Evolutionary conservation across 1,140 invertebrate genomes (phyloP), one percentile per base, ranked within the genome.

Genomic region (Gerris buenoi): DNA sequence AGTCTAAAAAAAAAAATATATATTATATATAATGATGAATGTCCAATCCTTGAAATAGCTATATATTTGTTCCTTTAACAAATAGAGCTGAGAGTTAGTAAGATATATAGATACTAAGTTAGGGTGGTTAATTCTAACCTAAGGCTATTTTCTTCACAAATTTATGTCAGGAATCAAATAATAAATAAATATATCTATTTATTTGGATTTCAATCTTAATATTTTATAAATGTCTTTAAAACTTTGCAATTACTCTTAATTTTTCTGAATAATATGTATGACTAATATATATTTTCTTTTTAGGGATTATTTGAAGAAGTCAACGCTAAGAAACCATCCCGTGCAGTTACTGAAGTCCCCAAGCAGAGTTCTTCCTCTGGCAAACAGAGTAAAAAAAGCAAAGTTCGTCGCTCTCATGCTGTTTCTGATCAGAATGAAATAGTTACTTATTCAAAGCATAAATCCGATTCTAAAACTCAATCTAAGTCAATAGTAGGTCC

Each of bases 361-460:
- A 60, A 60, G 23, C 58, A 60, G 23, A 25, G 58, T 25, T 60
- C 58, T 60, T 15, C 15, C 15, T 60, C 58, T 60, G 58, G 58
- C 15, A 60, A 60, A 22, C 23, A 10, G 5, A 25, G 22, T 60
- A 60, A 60, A 22, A 60, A 60, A 25, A 60, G 23, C 23, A 60
- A 60, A 60, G 58, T 60, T 60, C 58, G 58, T 60, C 58, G 58
- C 22, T 60, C 58, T 22, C 58, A 60, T 22, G 58, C 3, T 5
- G 5, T 25, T 15, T 60, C 15, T 13, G 58, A 60, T 25, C 58
- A 60, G 23, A 60, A 60, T 60, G 58, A 60, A 60, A 15, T 60
- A 60, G 10, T 22, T 5, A 5, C 10, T 22, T 25, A 60, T 60
- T 5, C 58, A 10, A 60, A 25, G 58, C 58, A 60, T 46, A 46